phyloP scores from a whole-genome alignment of 2,888 invertebrate genomes.

The Nomada ruficornis region DNA sequence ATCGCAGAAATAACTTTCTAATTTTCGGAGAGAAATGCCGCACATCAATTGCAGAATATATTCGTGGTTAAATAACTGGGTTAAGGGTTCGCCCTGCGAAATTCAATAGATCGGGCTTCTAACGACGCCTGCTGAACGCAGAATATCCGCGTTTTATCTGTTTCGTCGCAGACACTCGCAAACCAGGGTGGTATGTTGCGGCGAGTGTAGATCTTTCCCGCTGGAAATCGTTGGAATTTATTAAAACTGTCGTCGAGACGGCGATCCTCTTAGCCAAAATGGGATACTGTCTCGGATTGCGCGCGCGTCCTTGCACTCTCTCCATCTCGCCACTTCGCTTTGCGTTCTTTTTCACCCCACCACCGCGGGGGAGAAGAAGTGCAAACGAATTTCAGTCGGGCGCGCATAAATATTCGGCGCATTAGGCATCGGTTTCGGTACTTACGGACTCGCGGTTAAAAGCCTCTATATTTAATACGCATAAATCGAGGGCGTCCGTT shows the following conservation, averaged over 20 bases:
- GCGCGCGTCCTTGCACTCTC: slow-evolving; percentile 37
- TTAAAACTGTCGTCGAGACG: slow-evolving; percentile 55
- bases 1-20: too few relatives aligned
- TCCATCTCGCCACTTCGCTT: background rate
- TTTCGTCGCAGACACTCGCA: slow-evolving; percentile 8
- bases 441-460: slow-evolving; percentile 70
- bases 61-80: background rate
- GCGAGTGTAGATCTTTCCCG: slow-evolving; percentile 38
- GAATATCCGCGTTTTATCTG: slow-evolving; percentile 10
- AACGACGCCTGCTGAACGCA: slow-evolving; percentile 35
- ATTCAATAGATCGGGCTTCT: slow-evolving; percentile 1
- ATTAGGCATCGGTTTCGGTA: slow-evolving; percentile 45
- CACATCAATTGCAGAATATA: background rate
- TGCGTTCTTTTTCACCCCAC: background rate
- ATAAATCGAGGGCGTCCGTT: slow-evolving; percentile 65
- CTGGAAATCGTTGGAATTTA: slow-evolving; percentile 63
- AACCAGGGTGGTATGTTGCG: slow-evolving; percentile 21
- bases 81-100: background rate
- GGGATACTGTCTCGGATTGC: slow-evolving; percentile 65
- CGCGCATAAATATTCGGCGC: slow-evolving; percentile 72
- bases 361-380: slow-evolving; percentile 49
- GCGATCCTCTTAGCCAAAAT: slow-evolving; percentile 53
- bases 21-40: too few relatives aligned
- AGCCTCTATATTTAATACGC: slow-evolving; percentile 73
- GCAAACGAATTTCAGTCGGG: slow-evolving; percentile 66